These are phyloP conservation scores for Anticlea derivata DNA, from an alignment of 2,888 invertebrate genomes.

Conservation along the genomic window DNA sequence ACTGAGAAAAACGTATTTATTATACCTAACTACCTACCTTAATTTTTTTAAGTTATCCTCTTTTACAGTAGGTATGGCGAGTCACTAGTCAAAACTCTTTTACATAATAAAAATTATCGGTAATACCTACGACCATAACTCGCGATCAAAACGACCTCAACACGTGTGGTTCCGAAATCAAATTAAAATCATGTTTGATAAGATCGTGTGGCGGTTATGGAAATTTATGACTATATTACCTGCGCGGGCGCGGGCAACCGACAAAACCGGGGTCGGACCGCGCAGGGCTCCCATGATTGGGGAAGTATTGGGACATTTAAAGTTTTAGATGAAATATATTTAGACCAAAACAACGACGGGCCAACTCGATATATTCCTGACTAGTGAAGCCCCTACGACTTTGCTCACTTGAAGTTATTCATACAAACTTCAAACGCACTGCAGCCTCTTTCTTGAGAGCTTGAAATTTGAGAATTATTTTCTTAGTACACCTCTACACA, in stretches of 20 bases:
- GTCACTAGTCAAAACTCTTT: constrained; percentile 21
- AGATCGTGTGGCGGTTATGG: constrained; percentile 84
- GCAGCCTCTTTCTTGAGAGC: too few species aligned
- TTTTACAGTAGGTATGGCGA: not conserved
- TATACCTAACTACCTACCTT: too few species aligned
- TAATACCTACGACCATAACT: constrained; percentile 75
- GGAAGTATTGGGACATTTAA: not conserved
- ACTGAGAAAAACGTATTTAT: too few species aligned
- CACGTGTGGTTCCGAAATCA: constrained; percentile 83
- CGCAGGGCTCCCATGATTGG: constrained; percentile 34
- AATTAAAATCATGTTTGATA: constrained; percentile 84
- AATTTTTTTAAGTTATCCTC: too few species aligned
- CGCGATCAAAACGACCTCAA: constrained; percentile 67
- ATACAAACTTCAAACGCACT: too few species aligned
- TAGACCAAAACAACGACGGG: too few species aligned
- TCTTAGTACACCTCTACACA: too few species aligned
- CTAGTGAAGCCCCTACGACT: too few species aligned
- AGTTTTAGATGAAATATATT: not conserved
- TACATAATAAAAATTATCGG: constrained; percentile 34
- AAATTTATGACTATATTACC: constrained; percentile 85
- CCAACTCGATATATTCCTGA: too few species aligned
- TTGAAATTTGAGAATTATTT: too few species aligned
- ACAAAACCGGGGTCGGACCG: constrained; percentile 75
- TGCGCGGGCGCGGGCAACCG: constrained; percentile 74
- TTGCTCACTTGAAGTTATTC: too few species aligned